Base-by-base conservation (phyloP, 2,888 invertebrate genomes). In the Ryuthela nishihirai region DNA sequence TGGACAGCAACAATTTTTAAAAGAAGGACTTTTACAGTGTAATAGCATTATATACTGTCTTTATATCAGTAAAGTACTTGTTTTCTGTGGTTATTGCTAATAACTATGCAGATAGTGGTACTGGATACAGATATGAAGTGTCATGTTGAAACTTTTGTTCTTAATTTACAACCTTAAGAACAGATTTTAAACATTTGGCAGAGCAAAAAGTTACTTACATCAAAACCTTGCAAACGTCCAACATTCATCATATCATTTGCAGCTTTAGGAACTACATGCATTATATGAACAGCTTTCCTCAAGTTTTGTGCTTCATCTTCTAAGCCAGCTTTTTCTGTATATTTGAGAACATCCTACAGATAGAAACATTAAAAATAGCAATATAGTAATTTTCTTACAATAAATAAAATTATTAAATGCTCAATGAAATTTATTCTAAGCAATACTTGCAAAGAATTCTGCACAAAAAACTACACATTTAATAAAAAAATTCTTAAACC, bases 161-260 rank as follows among this genome's bases (percentile, higher is more conserved):
- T n/a, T n/a, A n/a, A n/a, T n/a, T n/a, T n/a, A n/a, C n/a, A n/a
- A n/a, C n/a, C n/a, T n/a, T n/a, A n/a, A n/a, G n/a, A n/a, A n/a
- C n/a, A n/a, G n/a, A n/a, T n/a, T n/a, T n/a, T n/a, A n/a, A n/a
- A n/a, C n/a, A n/a, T n/a, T n/a, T n/a, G n/a, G n/a, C n/a, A n/a
- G n/a, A n/a, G n/a, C n/a, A 68, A 62, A n/a, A 20, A 20, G 23
- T 47, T 58, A 75, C 81, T 82, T 77, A 91, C 93, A 78, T 92
- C 88, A 73, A 95, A 98, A 67, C 95, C 95, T 76, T 98, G 93
- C 38, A 99, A 80, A 53, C 98, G 81, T 21, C 97, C 94, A 59
- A 99, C 91, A 73, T 92, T 91, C 98, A 98, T 98, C 95, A 97
- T 98, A 74, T 97, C 95, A 76, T 99, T 94, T 67, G 98, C 98